phyloP scores from a whole-genome alignment of 2,797 vertebrate genomes.

The Thamnophis elegans region DNA sequence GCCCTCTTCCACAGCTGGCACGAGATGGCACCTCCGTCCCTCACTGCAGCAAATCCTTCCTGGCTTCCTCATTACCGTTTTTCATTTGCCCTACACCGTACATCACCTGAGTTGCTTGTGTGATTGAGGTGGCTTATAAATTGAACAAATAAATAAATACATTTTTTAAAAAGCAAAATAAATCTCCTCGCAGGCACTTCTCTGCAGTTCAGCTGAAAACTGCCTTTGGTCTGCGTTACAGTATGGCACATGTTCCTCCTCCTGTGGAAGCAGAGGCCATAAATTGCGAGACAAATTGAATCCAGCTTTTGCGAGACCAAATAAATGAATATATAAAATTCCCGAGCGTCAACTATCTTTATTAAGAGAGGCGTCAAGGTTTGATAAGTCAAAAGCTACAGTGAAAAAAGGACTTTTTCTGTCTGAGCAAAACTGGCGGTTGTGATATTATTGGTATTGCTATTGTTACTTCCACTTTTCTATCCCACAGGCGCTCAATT shows the following conservation, averaged over 20 bases:
- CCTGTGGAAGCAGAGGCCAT: not conserved
- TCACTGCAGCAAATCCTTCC: not conserved
- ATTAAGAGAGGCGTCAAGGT: rapidly evolving
- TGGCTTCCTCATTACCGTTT: not conserved
- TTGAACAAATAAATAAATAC: not conserved
- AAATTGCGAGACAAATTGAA: not conserved
- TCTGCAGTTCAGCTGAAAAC: not conserved
- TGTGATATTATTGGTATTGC: not conserved
- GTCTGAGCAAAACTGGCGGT: not conserved
- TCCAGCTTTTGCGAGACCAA: not conserved
- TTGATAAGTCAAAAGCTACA: rapidly evolving
- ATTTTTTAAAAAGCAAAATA: not conserved
- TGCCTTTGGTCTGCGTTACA: not conserved
- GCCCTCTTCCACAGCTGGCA: not conserved
- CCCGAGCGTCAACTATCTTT: not conserved
- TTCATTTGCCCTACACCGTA: not conserved
- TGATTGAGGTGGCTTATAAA: not conserved
- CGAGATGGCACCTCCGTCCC: not conserved
- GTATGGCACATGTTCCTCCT: too few relatives aligned
- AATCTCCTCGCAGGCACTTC: not conserved
- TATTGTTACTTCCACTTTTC: not conserved
- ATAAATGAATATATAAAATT: too few relatives aligned
- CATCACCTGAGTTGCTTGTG: not conserved
- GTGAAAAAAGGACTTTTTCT: not conserved
- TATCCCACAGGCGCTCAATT: not conserved